Conservation (phyloP, 2,113 vertebrate genomes). For the Anser brachyrhynchus region DNA sequence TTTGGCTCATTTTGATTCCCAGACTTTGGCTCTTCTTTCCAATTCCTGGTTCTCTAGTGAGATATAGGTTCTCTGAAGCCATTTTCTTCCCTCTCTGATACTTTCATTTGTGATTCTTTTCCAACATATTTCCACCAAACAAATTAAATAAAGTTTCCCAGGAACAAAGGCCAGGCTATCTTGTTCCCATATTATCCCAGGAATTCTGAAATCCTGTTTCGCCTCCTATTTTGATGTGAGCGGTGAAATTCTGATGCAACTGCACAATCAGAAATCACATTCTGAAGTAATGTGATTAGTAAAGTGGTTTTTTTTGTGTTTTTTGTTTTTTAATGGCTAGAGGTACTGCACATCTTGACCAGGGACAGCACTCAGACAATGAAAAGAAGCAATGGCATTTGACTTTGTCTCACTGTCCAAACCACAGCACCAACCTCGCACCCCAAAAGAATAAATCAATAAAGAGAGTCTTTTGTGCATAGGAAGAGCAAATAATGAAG, state of each 20-base stretch:
- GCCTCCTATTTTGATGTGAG: background rate
- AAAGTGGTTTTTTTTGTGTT: background rate
- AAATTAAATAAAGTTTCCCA: background rate
- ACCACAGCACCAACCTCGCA: background rate
- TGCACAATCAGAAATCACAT: background rate
- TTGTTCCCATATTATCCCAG: background rate
- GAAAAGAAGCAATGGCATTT: background rate
- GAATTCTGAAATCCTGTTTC: background rate
- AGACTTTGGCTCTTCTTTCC: background rate
- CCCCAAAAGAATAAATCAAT: background rate
- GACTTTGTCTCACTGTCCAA: background rate
- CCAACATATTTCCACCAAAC: background rate
- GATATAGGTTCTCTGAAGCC: background rate
- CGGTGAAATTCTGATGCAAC: background rate
- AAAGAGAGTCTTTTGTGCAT: background rate
- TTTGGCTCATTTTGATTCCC: background rate
- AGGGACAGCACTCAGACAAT: background rate
- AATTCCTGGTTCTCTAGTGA: background rate
- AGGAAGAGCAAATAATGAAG: background rate
- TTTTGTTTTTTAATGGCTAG: background rate
- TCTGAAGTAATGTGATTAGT: background rate
- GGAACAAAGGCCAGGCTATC: background rate
- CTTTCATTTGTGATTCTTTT: background rate
- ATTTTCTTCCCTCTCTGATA: background rate
- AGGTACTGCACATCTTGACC: fast-evolving